Percentiles rank a stretch among this genome's conserved stretches.
These are phyloP conservation scores for Forficula auricularia DNA, from an alignment of 1,140 invertebrate species.

Conservation along the genomic window DNA sequence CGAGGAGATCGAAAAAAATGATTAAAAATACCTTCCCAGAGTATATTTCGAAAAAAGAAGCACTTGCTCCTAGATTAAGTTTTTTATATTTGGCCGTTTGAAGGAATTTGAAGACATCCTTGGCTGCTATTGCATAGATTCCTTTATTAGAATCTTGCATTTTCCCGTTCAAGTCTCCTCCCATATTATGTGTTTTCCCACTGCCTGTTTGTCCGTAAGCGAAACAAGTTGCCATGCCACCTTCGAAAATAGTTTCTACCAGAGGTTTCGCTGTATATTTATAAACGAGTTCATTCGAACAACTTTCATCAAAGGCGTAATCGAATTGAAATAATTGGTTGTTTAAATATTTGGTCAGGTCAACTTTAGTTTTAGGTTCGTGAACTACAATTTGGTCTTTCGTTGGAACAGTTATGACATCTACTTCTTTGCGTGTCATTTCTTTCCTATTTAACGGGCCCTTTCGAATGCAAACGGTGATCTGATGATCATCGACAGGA, in stretches of 20 bases:
- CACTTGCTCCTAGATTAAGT: slow-evolving; percentile 62
- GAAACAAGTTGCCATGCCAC: slow-evolving; percentile 94
- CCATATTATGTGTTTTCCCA: slow-evolving; percentile 84
- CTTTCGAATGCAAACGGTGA: slow-evolving; percentile 95
- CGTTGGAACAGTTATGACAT: slow-evolving; percentile 90
- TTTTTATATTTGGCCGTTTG: slow-evolving; percentile 57
- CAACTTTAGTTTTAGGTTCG: slow-evolving; percentile 94
- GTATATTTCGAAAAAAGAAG: slow-evolving; percentile 94
- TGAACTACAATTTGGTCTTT: slow-evolving; percentile 93
- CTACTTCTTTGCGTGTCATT: slow-evolving; percentile 68
- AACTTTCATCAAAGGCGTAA: slow-evolving; percentile 95
- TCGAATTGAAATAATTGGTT: slow-evolving; percentile 98
- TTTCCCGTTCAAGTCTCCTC: slow-evolving; percentile 67
- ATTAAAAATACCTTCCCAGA: slow-evolving; percentile 52
- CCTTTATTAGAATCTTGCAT: slow-evolving; percentile 73
- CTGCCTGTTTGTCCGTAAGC: slow-evolving; percentile 91
- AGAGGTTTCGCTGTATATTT: slow-evolving; percentile 86
- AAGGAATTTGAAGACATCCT: slow-evolving; percentile 75
- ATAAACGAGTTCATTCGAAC: slow-evolving; percentile 91
- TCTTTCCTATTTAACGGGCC: slow-evolving; percentile 90
- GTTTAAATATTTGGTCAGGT: slow-evolving; percentile 95
- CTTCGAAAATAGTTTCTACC: slow-evolving; percentile 86
- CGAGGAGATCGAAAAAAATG: slow-evolving; percentile 4
- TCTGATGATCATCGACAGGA: slow-evolving; percentile 85
- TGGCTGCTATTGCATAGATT: slow-evolving; percentile 73